Evolutionary conservation across 2,797 vertebrate species (phyloP), one percentile per base, ranked within the genome.

Genomic region (Danionella dracula): DNA sequence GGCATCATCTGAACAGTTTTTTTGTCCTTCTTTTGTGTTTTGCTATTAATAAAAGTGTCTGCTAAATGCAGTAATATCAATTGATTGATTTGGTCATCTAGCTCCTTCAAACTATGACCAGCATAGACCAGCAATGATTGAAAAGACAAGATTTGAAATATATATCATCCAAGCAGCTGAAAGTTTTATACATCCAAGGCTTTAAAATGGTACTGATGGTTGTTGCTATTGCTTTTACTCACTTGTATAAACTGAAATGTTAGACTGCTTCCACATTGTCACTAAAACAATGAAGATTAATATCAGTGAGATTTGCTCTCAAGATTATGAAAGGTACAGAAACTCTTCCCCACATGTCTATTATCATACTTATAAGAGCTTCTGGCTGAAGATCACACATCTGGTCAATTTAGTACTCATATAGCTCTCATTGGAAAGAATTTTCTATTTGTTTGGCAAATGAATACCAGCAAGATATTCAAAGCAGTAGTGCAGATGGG

Each of bases 271-370:
- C 54, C 54, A 56, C 35, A 56, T 56, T 56, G 54, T 41, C 20
- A 56, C 35, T 56, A 41, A n/a, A n/a, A 41, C 54, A 29, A 56
- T 56, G 41, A 56, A 56, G 35, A 56, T 56, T 56, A 56, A 37
- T 35, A 32, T 51, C 38, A 41, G 20, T 40, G 23, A 56, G 54
- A 16, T 56, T 56, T 40, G 35, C 20, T 55, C 53, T 55, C 35
- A 40, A 55, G 53, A 35, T 23, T 55, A 55, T 55, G 38, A 38
- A 55, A 7, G 35, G 23, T 13, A 19, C 20, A 41, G 37, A 40
- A 7, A 8, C 10, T 2, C n/a, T 29, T 29, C 27, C 23, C 8
- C 27, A 27, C 27, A 27, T n/a, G 19, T 56, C 37, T 37, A 29
- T 56, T 56, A 27, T n/a, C 37, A 41, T 41, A 56, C 9, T 35